A percentile compares a stretch with the other conserved stretches of the same genome.
Evolutionary conservation across 2,797 vertebrate species (phyloP).

Genomic region (Sebastes steindachneri): DNA sequence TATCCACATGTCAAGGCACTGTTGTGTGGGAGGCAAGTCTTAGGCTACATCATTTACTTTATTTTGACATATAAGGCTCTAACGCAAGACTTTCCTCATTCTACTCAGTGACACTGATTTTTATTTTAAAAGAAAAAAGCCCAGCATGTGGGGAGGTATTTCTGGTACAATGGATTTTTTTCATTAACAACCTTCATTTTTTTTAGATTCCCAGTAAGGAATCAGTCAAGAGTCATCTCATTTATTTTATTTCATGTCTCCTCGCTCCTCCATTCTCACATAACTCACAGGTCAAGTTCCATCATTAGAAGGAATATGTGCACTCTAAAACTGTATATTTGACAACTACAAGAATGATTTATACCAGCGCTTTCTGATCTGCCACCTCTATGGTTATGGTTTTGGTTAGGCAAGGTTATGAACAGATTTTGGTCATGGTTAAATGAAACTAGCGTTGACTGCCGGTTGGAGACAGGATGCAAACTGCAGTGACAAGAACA

Average conservation of each 20-base stretch:
- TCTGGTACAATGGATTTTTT: neutral
- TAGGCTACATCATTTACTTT: slow-evolving; percentile 8
- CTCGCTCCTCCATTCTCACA: neutral
- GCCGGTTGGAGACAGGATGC: neutral
- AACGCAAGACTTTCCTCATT: slow-evolving; percentile 27
- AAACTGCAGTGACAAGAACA: neutral
- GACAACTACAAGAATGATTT: neutral
- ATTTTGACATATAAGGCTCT: slow-evolving; percentile 19
- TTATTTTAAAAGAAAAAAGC: neutral
- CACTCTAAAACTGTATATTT: neutral
- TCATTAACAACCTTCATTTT: neutral
- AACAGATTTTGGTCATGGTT: neutral
- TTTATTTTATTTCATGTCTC: neutral
- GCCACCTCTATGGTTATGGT: neutral
- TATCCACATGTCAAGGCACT: slow-evolving; percentile 21
- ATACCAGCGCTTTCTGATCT: neutral
- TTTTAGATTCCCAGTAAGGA: neutral
- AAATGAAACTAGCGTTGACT: neutral
- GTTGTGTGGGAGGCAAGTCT: slow-evolving; percentile 15
- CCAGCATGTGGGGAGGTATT: neutral
- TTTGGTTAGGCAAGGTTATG: neutral
- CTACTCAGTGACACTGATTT: neutral
- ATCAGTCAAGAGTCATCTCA: neutral
- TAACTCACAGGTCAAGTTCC: neutral
- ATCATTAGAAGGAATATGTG: neutral